Evolutionary conservation across 64 coral and sea anemone genomes (phyloP), one percentile per base, ranked within the genome.

Genomic region (Montipora capricornis): DNA sequence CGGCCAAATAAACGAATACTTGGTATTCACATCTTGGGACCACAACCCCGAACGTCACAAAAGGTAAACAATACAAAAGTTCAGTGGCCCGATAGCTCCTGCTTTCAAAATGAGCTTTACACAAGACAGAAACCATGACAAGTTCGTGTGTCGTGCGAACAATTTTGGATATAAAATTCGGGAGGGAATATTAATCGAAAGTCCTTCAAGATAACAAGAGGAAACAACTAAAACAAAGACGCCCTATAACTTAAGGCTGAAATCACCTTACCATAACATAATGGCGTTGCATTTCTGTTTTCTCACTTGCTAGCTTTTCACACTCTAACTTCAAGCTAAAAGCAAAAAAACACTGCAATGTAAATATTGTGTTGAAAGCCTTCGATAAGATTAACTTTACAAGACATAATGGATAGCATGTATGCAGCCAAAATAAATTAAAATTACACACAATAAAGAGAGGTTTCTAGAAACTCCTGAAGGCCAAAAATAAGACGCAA

Each of bases 341-440:
- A 80, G 92, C 87, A 89, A 98, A 94, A 95, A 93, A 68, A 93
- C 94, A 98, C 67, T 80, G 88, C 78, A 93, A 91, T 96, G 94
- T 96, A 94, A 99, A 99, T 99, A 99, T 94, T 89, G 95, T 99
- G 95, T 94, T 99, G 98, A 99, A 99, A 99, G 90, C 89, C 87
- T 26, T 64, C 95, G 98, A 99, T 96, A 96, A 96, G 98, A 99
- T 99, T 96, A 96, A 96, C 95, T 99, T 96, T 96, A 91, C 92
- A 94, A 91, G 92, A 94, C 98, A 91, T 96, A 79, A 91, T 82
- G 87, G 96, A 85, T 95, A 86, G 1, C 37, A 37, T 94, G 81
- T 94, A 91, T 94, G 89, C 95, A 73, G 52, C 93, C 78, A 75
- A 89, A 97, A 97, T 95, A 89, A 97, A 95, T 79, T 97, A 46